phyloP scores from a whole-genome alignment of 2,113 vertebrate genomes.

The Catharus fuscescens region DNA sequence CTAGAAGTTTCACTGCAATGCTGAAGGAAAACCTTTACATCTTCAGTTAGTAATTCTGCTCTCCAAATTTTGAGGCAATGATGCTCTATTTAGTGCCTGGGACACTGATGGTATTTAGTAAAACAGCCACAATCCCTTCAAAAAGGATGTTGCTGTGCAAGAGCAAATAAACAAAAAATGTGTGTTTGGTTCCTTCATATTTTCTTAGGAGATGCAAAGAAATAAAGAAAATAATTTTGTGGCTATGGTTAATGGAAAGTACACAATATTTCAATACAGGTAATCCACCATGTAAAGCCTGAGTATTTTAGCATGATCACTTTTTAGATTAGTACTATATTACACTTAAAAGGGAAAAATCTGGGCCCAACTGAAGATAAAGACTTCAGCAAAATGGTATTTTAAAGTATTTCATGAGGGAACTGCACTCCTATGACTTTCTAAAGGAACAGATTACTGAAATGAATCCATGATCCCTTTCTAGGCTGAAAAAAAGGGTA shows the following conservation, averaged over 20 bases:
- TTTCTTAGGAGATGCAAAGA: not conserved
- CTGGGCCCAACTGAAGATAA: rapidly evolving
- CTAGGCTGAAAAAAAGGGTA: not conserved
- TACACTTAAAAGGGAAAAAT: not conserved
- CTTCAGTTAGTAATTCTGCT: not conserved
- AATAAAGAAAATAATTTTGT: not conserved
- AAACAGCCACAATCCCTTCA: not conserved
- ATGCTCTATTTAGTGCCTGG: not conserved
- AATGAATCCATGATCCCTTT: not conserved
- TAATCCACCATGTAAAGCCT: not conserved
- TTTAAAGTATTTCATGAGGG: not conserved
- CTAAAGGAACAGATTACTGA: not conserved
- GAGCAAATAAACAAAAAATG: not conserved
- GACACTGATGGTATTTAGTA: not conserved
- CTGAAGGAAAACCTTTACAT: not conserved
- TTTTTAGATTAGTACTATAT: not conserved
- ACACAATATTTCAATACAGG: not conserved
- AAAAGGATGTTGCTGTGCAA: not conserved
- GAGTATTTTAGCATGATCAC: not conserved
- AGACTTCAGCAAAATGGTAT: not conserved
- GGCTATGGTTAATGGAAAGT: not conserved
- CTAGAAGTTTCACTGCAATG: not conserved
- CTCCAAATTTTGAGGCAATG: not conserved
- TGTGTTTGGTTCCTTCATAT: not conserved
- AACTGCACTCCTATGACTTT: not conserved